These are phyloP conservation scores for Glomeris maerens DNA, from an alignment of 1,140 invertebrate species.

Conservation along the genomic window DNA sequence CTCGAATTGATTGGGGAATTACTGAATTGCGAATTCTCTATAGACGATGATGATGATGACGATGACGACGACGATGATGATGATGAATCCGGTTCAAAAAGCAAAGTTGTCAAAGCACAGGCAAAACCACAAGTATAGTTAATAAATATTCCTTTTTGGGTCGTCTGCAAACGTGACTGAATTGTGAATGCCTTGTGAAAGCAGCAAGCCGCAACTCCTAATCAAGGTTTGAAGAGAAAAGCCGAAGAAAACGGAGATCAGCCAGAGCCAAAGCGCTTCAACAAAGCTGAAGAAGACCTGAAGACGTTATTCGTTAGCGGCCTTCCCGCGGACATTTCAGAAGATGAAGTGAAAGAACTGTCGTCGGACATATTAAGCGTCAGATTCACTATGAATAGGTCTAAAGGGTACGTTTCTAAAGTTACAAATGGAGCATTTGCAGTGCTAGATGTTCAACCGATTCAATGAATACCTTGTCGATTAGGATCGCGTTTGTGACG, in stretches of 20 bases:
- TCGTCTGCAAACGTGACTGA: neutral
- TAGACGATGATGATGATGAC: too few relatives aligned
- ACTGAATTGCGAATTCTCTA: too few relatives aligned
- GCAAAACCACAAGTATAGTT: neutral
- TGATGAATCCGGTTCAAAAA: neutral
- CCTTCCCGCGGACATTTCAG: neutral
- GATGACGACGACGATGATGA: conserved; percentile 7
- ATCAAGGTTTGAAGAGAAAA: neutral
- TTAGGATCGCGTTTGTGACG: neutral
- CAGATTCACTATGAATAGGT: neutral
- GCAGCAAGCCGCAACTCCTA: neutral
- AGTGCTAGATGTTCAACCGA: neutral
- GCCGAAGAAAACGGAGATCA: neutral
- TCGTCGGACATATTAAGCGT: neutral
- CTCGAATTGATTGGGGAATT: too few relatives aligned
- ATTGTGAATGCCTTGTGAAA: neutral
- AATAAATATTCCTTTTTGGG: too few relatives aligned
- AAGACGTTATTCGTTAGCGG: neutral
- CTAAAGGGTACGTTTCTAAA: neutral
- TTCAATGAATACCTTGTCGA: neutral
- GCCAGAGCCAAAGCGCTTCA: neutral
- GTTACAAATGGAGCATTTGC: neutral
- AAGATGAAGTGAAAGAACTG: neutral
- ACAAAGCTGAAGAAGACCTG: neutral
- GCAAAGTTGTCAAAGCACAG: neutral